Conservation (phyloP, 2,888 invertebrate genomes). For the Epistrophe grossulariae region DNA sequence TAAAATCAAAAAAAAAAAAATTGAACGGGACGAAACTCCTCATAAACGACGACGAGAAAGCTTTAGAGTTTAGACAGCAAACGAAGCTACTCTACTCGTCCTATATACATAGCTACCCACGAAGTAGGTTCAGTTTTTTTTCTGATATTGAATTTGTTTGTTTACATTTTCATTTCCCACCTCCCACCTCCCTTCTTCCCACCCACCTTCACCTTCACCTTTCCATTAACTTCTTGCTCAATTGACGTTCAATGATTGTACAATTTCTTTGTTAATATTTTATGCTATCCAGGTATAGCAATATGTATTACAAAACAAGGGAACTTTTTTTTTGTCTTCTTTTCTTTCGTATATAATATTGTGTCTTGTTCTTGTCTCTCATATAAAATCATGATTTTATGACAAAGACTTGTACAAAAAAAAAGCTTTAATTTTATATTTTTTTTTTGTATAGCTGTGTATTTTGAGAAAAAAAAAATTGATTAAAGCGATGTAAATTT, state of each 20-base stretch:
- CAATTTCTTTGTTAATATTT: slow-evolving; percentile 73
- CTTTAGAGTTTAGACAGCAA: slow-evolving; percentile 14
- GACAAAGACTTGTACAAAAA: slow-evolving; percentile 43
- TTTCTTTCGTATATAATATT: slow-evolving; percentile 9
- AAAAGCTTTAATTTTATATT: slow-evolving; percentile 45
- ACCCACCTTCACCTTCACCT: neutral
- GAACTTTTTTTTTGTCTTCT: neutral
- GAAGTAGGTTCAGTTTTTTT: neutral
- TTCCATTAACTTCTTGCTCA: slow-evolving; percentile 63
- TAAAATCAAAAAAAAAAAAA: slow-evolving; percentile 15
- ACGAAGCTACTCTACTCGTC: neutral
- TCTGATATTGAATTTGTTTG: slow-evolving; percentile 28
- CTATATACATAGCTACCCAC: neutral
- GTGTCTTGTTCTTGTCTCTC: neutral
- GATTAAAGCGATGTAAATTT: slow-evolving; percentile 60
- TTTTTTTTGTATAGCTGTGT: slow-evolving; percentile 16
- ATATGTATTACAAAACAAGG: neutral
- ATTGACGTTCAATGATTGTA: slow-evolving; percentile 72
- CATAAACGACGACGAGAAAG: neutral
- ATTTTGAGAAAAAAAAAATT: slow-evolving; percentile 13
- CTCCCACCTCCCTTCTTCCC: neutral
- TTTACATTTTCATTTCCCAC: slow-evolving; percentile 38
- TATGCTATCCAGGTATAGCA: slow-evolving; percentile 35
- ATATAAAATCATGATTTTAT: slow-evolving; percentile 65
- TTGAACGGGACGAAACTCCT: neutral